phyloP scores from a whole-genome alignment of 2,797 vertebrate genomes.

The Anableps anableps region DNA sequence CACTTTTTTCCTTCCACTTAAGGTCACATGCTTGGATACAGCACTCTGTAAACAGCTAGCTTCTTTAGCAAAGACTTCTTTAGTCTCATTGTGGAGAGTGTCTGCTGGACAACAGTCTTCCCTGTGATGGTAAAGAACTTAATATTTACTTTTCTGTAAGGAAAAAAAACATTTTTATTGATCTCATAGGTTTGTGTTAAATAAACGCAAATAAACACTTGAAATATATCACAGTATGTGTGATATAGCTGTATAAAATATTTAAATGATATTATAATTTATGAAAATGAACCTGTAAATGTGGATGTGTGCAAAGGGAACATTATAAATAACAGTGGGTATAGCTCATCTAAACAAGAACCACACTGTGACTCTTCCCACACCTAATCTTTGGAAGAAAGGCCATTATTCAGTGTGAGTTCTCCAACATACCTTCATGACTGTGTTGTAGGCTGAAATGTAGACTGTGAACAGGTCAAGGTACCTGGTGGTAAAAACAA shows the following conservation, averaged over 20 bases:
- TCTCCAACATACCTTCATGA: slow-evolving; percentile 90
- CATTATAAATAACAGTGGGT: no score
- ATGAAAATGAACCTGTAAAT: not conserved
- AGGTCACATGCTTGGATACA: not conserved
- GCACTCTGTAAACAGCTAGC: not conserved
- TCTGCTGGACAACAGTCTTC: not conserved
- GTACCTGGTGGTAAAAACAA: slow-evolving; percentile 96
- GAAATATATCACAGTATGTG: not conserved
- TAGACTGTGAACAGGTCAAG: slow-evolving; percentile 90
- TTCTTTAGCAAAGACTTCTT: not conserved
- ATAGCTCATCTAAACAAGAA: not conserved
- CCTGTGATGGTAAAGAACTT: not conserved
- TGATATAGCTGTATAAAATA: not conserved
- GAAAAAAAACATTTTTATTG: not conserved
- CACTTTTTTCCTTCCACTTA: not conserved
- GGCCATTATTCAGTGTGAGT: not conserved
- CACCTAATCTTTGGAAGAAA: not conserved
- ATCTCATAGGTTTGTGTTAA: not conserved
- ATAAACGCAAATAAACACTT: not conserved
- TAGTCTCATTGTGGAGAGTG: no score
- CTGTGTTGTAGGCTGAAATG: slow-evolving; percentile 93
- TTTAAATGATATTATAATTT: no score
- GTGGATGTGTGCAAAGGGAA: not conserved
- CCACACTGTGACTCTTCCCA: not conserved
- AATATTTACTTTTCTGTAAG: not conserved